These are phyloP conservation scores for Tanytarsus gracilentus DNA, from an alignment of 2,888 invertebrate genomes.

Conservation along the genomic window DNA sequence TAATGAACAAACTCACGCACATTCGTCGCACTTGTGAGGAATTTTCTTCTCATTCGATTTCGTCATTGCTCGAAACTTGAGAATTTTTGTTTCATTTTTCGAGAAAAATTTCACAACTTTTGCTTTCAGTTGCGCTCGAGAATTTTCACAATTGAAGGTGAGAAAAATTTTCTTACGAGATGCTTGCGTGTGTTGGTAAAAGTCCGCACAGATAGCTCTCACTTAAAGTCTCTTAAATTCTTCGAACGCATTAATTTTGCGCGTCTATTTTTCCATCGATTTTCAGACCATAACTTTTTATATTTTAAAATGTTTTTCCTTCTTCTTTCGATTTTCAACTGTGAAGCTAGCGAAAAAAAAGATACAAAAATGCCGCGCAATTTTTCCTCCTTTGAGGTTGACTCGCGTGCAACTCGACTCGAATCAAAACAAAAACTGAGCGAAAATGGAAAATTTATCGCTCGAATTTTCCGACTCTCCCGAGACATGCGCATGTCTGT, in stretches of 20 bases:
- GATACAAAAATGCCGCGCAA: slow-evolving; percentile 23
- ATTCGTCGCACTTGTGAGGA: not conserved
- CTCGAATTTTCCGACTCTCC: not conserved
- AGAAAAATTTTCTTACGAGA: no score
- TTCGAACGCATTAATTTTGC: not conserved
- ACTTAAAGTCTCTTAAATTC: no score
- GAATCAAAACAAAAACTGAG: slow-evolving; percentile 28
- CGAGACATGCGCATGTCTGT: not conserved
- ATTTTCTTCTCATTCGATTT: no score
- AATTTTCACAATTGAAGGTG: not conserved
- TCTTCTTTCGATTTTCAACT: not conserved
- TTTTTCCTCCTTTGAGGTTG: slow-evolving; percentile 4
- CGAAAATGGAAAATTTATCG: slow-evolving; percentile 22
- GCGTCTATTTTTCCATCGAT: not conserved
- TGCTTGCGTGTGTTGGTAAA: no score
- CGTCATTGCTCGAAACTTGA: no score
- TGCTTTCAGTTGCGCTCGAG: not conserved
- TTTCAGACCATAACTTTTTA: not conserved
- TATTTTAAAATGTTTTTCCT: not conserved
- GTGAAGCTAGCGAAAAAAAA: no score
- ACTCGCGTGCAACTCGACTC: slow-evolving; percentile 25
- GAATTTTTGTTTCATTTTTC: not conserved
- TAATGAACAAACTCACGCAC: no score
- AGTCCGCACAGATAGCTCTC: no score
- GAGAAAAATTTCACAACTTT: not conserved